Evolutionary conservation across 2,113 vertebrate species (phyloP).

Genomic region (Regulus satrapa): DNA sequence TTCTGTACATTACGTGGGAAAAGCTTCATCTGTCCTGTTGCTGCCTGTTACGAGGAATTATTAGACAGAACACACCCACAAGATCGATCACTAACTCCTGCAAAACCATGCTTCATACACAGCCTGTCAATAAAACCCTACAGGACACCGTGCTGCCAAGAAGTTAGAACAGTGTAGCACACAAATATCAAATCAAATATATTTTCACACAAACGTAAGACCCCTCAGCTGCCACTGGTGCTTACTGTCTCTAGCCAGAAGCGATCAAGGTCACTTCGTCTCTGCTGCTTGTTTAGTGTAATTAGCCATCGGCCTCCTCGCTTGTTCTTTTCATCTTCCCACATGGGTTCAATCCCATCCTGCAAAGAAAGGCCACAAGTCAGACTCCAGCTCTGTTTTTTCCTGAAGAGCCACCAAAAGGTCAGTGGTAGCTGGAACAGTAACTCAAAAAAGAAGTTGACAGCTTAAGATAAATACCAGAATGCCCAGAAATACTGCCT

Average conservation of each 20-base stretch:
- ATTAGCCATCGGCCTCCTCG: conserved; percentile 94
- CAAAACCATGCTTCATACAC: background rate
- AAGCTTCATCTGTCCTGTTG: background rate
- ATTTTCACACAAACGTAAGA: background rate
- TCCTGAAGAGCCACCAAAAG: background rate
- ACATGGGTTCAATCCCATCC: conserved; percentile 99
- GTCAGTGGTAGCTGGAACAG: background rate
- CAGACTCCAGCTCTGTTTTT: background rate
- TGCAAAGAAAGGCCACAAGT: conserved; percentile 46
- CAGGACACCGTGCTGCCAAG: background rate
- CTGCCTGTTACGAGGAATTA: background rate
- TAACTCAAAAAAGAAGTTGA: background rate
- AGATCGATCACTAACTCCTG: background rate
- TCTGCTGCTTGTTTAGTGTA: conserved; percentile 95
- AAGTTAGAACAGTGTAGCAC: background rate
- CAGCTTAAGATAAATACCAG: background rate
- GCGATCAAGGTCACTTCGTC: conserved; percentile 91
- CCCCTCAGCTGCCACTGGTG: background rate
- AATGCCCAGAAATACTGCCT: background rate
- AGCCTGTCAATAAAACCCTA: background rate
- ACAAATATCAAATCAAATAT: background rate
- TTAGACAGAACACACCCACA: background rate
- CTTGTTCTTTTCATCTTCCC: conserved; percentile 96
- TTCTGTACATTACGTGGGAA: background rate
- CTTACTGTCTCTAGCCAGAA: conserved; percentile 98